Evolutionary conservation across 2,113 vertebrate genomes (phyloP), one percentile per base, ranked within the genome.

Genomic region (Rousettus leschenaultii): DNA sequence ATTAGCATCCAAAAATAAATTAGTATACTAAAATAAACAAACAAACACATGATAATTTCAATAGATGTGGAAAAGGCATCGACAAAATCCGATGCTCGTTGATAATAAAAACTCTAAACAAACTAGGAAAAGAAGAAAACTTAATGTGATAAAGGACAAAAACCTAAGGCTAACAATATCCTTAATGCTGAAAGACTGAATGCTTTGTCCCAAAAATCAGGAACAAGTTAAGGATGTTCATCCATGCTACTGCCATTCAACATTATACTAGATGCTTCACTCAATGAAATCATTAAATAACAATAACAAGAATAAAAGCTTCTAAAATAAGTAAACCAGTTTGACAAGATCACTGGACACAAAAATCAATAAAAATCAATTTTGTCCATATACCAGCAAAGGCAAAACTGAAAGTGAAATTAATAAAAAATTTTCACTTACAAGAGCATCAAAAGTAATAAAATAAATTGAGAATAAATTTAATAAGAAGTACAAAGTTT

Each of bases 321-420:
- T 74, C 35, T 18, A 55, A 40, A 82, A 73, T 53, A 28, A 88
- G 18, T 53, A 94, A 87, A 63, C 26, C 3, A 88, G 21, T 38
- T 51, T 82, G 43, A 53, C n/a, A 63, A 63, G 7, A 63, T 80
- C n/a, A 73, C n/a, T 80, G 55, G 15, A 43, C 51, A 68, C 21
- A 74, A 65, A 66, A 91, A 38, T 77, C 21, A 43, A 68, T 48
- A 91, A 80, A 91, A n/a, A 51, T 88, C 18, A 84, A 68, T 51
- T 86, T 73, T 13, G 38, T 70, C 26, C 77, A 12, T 68, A 63
- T 78, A 59, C 21, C 26, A 51, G 12, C 53, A 86, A 82, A 38
- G 11, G 13, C 86, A 80, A 90, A 95, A 80, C 40, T 61, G 30
- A 87, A 94, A 68, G 40, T 78, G 19, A 86, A 86, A 93, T 55